Conservation (phyloP, 2,797 vertebrate genomes). For the Pipistrellus kuhlii region DNA sequence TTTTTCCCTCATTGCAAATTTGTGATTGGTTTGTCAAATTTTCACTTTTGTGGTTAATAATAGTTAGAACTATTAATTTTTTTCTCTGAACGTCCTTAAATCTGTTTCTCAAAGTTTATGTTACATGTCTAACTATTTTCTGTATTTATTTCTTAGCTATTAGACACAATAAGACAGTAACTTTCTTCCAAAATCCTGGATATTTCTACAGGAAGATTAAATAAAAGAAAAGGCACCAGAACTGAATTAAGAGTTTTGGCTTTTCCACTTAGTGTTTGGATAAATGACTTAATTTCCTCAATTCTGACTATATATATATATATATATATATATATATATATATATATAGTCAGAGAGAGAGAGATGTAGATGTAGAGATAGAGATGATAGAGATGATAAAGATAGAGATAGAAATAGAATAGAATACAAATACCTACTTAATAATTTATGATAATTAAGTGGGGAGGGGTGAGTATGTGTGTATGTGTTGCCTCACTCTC, state of each 20-base stretch:
- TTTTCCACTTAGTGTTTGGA: neutral
- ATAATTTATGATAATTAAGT: neutral
- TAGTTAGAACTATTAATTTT: neutral
- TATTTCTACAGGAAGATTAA: neutral
- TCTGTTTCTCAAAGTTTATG: neutral
- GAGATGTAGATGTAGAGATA: too few species aligned
- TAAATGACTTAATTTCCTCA: slow-evolving; percentile 8
- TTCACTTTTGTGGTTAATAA: slow-evolving; percentile 14
- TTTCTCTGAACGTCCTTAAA: slow-evolving; percentile 4
- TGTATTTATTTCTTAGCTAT: neutral
- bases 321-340: too few species aligned
- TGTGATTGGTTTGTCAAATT: neutral
- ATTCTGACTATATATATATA: too few species aligned
- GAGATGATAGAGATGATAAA: too few species aligned
- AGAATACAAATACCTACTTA: neutral
- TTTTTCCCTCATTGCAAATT: neutral
- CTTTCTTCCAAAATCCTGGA: slow-evolving; percentile 3
- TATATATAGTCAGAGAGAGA: too few species aligned
- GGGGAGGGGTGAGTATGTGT: neutral
- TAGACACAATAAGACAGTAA: neutral
- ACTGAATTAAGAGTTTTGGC: neutral
- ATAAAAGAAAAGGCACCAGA: neutral
- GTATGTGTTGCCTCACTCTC: neutral
- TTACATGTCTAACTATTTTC: neutral
- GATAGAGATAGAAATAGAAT: too few species aligned